These are phyloP conservation scores for Brachypodius melanocephalos DNA, from an alignment of 2,113 vertebrate genomes.

Conservation along the genomic window DNA sequence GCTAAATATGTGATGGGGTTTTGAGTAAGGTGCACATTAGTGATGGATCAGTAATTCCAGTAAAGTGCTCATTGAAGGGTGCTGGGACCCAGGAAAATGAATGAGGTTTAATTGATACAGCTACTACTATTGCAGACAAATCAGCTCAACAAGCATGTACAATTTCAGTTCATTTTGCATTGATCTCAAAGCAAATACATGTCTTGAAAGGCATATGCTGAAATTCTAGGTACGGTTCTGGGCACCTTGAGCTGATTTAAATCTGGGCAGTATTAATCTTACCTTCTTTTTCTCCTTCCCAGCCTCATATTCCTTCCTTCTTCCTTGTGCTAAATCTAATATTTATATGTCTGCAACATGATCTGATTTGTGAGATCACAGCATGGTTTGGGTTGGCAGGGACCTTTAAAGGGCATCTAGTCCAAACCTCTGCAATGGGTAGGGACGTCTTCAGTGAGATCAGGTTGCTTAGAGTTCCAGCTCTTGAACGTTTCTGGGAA, in stretches of 20 bases:
- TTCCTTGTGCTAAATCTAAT: background rate
- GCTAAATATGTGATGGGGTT: background rate
- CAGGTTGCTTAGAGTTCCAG: background rate
- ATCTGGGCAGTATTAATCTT: background rate
- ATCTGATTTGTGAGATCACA: background rate
- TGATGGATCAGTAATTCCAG: background rate
- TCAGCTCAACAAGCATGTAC: background rate
- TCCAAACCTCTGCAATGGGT: background rate
- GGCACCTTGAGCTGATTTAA: background rate
- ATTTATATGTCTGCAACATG: background rate
- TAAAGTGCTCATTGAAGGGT: background rate
- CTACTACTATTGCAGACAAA: background rate
- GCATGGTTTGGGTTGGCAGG: background rate
- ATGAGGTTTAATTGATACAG: background rate
- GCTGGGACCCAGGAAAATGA: background rate
- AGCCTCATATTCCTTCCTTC: background rate
- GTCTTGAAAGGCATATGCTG: background rate
- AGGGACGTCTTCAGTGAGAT: background rate
- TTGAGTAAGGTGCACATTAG: background rate
- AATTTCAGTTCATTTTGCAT: background rate
- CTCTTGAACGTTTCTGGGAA: background rate
- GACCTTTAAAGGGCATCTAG: background rate
- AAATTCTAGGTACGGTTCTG: background rate
- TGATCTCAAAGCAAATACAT: background rate
- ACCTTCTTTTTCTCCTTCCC: background rate